Base-by-base conservation (phyloP, 2,888 invertebrate species). In the Emmelina monodactyla region DNA sequence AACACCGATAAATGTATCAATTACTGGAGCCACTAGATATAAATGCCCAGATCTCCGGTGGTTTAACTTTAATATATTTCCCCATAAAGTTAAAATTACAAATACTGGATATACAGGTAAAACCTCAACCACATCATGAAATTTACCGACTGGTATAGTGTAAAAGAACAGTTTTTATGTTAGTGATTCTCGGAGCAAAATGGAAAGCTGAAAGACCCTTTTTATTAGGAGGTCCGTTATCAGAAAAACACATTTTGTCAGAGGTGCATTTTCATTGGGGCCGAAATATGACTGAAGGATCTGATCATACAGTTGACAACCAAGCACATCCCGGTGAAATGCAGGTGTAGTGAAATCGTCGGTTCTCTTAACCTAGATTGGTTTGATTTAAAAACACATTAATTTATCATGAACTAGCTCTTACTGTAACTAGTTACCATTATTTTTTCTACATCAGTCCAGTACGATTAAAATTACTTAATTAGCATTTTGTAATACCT, bases 241-340 rank as follows among this genome's bases (percentile, higher is more conserved):
- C 63, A 3, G 82, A 82, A 6, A 84, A 83, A 39, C 87, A 87
- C 44, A 65, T 85, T 1, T 75, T 88, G 33, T 85, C 86, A 0
- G 87, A 88, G 56, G 62, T 87, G 22, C 88, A 88, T 57, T 86
- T 88, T 50, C 88, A 88, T 51, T 88, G 88, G 88, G 87, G 88
- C 1, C 49, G 62, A 1, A 67, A 80, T 39, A 78, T 85, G 54
- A 78, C 80, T 64, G 76, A 82, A 41, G 88, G 88, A 1, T 87
- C 87, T 38, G 88, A 87, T 28, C 88, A 89, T 46, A 73, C 81
- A 0, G 62, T 86, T 0, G 86, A 88, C 41, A 53, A 58, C 22
- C 53, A 57, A 37, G 68, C 62, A 16, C 69, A 82, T 48, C 85
- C 87, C 0, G 81, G 82, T 31, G 88, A 88, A 75, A 81, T 88